Base-by-base conservation (phyloP, 2,113 vertebrate genomes). In the Urocitellus parryii region DNA sequence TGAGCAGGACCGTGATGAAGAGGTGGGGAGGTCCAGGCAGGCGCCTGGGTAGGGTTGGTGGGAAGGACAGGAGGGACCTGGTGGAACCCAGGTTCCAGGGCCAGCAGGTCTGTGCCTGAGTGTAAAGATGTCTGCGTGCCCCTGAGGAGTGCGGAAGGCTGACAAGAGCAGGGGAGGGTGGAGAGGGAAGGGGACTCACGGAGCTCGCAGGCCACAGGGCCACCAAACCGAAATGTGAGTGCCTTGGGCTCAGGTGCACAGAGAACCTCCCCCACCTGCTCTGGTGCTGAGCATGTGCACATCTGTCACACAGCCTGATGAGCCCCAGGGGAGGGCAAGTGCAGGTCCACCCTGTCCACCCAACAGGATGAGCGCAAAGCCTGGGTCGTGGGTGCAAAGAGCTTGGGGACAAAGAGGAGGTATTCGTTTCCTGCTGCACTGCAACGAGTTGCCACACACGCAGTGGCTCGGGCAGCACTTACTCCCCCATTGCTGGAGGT, bases 281-380 rank as follows among this genome's bases (percentile, higher is more conserved):
- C 37, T 2, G 0, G 8, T 16, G 9, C 5, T 5, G 1, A 1
- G 10, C 24, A 8, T 24, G 8, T n/a, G 34, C 17, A 39, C 22
- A 9, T 53, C 32, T 42, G 56, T 51, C 17, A 61, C 48, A 11
- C 37, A 4, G 22, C 37, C 29, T 5, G 1, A 27, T 1, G 45
- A 20, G 56, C 5, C n/a, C 24, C 8, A 11, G 12, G 5, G 48
- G 22, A 45, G 58, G 4, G 17, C 76, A 63, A 56, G 67, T 51
- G 25, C n/a, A 34, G 81, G 45, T 45, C 48, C 48, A 48, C 48
- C 42, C 42, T 42, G 10, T 5, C 53, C 42, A 24, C 4, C 82
- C 16, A 5, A 32, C 27, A 18, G 58, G 2, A 9, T 65, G 63
- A 12, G 29, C 25, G 2, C 63, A 65, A 10, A 65, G 63, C 27